Evolutionary conservation across 2,797 vertebrate species (phyloP), one percentile per base, ranked within the genome.

Genomic region (Naso thynnoides): DNA sequence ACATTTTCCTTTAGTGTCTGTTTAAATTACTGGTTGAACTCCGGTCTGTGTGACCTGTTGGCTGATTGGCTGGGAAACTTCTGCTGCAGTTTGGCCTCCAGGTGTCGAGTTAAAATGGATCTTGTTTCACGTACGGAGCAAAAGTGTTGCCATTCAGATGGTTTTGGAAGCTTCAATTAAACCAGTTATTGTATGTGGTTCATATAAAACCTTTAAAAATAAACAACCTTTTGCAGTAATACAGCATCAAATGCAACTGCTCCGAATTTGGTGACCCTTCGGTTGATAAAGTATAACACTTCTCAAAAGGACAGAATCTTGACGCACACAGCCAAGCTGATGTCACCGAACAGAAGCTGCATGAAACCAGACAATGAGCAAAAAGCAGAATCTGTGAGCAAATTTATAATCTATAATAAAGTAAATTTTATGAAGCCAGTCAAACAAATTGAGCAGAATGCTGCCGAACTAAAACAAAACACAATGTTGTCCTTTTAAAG

Each of bases 91-190:
- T 3, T 3, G 44, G 55, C 49, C 21, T 45, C 70, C 1, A 3
- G 36, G 76, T 23, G 54, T 63, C 45, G 1, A 11, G 8, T 50
- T 76, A 23, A 56, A 13, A n/a, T 9, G 0, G 75, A 66, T 79
- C 68, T 29, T 0, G 3, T 76, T 56, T 61, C 59, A 1, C 2
- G 16, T 61, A 61, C 38, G 21, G 39, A 54, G 44, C 33, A 55
- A 39, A 1, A 39, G 11, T 13, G 53, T 6, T 26, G 13, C 3
- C 42, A 13, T 45, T 36, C 42, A 18, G 39, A 39, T 18, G 23
- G 3, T 48, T 67, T 26, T n/a, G 9, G 16, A 41, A 31, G 18
- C 11, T 5, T 10, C 10, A 21, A 53, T 5, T 8, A 10, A 41
- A 47, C 19, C 19, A 13, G 3, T 41, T 63, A 4, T 24, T 29